A percentile compares a stretch with the other conserved stretches of the same genome.
Evolutionary conservation across 2,797 vertebrate species (phyloP).

Genomic region (Pangasius krempfi): DNA sequence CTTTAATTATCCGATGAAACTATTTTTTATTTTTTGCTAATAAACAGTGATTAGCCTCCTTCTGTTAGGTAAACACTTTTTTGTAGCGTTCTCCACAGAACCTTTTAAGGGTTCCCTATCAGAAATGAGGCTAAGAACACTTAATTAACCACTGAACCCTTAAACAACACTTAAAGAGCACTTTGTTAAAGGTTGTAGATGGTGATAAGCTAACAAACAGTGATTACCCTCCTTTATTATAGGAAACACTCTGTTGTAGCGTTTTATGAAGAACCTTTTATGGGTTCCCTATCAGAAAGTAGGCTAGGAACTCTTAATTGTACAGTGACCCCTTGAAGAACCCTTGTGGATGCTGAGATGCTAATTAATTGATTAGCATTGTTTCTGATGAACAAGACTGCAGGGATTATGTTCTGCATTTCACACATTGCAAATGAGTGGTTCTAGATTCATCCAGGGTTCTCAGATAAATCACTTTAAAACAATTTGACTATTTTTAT

Average conservation of each 20-base stretch:
- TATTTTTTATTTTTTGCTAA: background rate
- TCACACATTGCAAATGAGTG: background rate
- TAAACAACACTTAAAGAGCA: background rate
- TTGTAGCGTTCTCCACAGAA: background rate
- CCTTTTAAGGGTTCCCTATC: background rate
- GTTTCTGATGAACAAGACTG: too few relatives aligned
- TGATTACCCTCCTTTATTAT: background rate
- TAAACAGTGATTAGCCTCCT: background rate
- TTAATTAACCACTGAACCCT: background rate
- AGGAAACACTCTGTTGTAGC: background rate
- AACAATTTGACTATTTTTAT: conserved; percentile 46
- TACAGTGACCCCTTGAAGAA: background rate
- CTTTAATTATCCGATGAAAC: background rate
- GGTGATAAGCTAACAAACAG: background rate
- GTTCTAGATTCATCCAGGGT: background rate
- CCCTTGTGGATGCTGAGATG: background rate
- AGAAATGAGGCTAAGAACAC: background rate
- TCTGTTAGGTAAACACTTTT: background rate
- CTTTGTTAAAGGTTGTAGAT: background rate
- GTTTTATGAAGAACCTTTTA: background rate
- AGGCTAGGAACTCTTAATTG: too few relatives aligned
- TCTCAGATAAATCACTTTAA: conserved; percentile 45
- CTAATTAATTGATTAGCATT: background rate
- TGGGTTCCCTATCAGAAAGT: background rate
- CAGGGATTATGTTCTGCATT: background rate